These are phyloP conservation scores for Rhabdomys pumilio DNA, from an alignment of 2,797 vertebrate species.

Conservation along the genomic window DNA sequence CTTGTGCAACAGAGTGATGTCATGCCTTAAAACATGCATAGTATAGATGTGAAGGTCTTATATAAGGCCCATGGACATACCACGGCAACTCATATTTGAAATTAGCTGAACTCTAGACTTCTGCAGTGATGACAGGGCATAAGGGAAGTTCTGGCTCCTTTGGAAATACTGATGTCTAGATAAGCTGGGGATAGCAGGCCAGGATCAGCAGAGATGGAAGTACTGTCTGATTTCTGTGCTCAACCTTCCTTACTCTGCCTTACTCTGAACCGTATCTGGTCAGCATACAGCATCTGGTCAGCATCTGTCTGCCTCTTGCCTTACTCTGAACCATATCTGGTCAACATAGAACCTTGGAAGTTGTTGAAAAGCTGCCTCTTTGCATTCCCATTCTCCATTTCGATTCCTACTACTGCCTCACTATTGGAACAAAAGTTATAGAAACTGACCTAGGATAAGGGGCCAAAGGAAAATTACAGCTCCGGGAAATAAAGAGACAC, in stretches of 20 bases:
- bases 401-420: neutral
- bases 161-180: neutral
- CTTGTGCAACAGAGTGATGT: neutral
- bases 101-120: neutral
- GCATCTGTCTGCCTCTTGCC: neutral
- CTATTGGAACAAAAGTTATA: neutral
- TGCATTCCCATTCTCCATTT: neutral
- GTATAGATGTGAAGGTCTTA: neutral
- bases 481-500: neutral
- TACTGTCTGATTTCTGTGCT: neutral
- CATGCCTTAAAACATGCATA: neutral
- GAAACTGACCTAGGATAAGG: neutral
- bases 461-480: constrained; percentile 16
- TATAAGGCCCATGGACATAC: neutral
- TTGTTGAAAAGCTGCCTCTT: neutral
- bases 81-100: neutral
- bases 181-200: neutral
- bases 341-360: neutral
- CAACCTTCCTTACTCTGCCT: neutral
- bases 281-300: neutral
- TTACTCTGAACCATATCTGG: neutral
- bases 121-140: neutral
- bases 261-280: neutral
- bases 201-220: neutral
- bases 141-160: neutral